Evolutionary conservation across 2,113 vertebrate species (phyloP).

Genomic region (Regulus satrapa): DNA sequence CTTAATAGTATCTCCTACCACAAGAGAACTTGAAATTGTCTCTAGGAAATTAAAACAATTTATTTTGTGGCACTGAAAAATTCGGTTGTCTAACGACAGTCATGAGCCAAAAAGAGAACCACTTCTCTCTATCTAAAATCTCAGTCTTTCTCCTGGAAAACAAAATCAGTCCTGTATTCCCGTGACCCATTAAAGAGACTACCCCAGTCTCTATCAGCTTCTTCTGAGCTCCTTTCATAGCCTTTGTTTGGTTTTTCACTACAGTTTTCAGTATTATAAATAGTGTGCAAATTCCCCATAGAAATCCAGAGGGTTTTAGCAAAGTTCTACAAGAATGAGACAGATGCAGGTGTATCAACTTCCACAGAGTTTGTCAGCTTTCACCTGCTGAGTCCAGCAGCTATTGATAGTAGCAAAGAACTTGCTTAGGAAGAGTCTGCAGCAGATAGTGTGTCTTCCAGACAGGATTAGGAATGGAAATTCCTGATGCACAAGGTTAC

Average conservation of each 20-base stretch:
- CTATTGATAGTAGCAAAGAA: not conserved
- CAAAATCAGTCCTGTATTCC: not conserved
- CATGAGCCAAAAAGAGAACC: not conserved
- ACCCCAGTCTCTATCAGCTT: not conserved
- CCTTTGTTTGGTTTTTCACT: not conserved
- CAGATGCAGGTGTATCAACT: not conserved
- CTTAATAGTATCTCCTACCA: not conserved
- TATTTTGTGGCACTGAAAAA: not conserved
- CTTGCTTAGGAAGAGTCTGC: not conserved
- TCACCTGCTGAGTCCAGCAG: not conserved
- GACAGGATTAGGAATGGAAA: not conserved
- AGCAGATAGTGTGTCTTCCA: not conserved
- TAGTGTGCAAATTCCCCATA: not conserved
- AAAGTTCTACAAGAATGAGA: not conserved
- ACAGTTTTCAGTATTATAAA: not conserved
- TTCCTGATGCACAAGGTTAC: not conserved
- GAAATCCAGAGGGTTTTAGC: not conserved
- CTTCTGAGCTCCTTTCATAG: not conserved
- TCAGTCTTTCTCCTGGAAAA: not conserved
- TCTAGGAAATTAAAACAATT: conserved; percentile 11
- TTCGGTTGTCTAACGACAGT: not conserved
- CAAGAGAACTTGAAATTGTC: not conserved
- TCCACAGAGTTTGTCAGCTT: not conserved
- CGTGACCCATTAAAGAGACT: not conserved
- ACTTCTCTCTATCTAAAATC: not conserved